Conservation (phyloP, 2,797 vertebrate species). For the Hephaestus fuliginosus region DNA sequence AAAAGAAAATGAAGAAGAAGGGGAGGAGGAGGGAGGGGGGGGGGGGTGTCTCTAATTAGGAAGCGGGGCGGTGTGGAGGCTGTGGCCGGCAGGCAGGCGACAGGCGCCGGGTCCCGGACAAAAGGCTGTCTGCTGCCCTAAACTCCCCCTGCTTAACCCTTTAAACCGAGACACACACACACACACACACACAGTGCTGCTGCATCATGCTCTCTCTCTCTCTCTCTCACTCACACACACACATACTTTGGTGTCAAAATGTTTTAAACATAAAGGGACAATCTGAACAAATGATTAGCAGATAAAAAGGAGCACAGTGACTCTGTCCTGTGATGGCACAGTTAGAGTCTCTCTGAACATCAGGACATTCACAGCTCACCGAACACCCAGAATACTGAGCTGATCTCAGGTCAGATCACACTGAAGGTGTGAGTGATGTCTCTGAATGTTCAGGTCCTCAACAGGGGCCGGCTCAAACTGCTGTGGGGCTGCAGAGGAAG, state of each 20-base stretch:
- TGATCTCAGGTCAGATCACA: background rate
- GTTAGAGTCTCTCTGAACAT: background rate
- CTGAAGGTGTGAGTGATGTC: too few species aligned
- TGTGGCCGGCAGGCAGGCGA: slow-evolving; percentile 86
- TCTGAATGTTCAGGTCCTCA: background rate
- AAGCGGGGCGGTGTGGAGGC: slow-evolving; percentile 82
- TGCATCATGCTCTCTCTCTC: slow-evolving; percentile 16
- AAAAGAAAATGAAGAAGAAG: slow-evolving; percentile 81
- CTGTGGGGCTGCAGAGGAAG: slow-evolving; percentile 53
- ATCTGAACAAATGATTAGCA: background rate
- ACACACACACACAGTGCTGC: slow-evolving; percentile 48
- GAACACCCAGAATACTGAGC: background rate
- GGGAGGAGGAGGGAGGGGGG: slow-evolving; percentile 39
- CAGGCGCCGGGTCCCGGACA: slow-evolving; percentile 87
- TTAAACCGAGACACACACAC: slow-evolving; percentile 75
- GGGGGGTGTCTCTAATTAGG: slow-evolving; percentile 81
- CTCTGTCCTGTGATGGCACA: too few species aligned
- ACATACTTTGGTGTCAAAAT: slow-evolving; percentile 13
- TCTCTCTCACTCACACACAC: slow-evolving; percentile 5
- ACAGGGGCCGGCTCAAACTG: slow-evolving; percentile 22
- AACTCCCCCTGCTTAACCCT: slow-evolving; percentile 87
- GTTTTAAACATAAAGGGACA: slow-evolving; percentile 1
- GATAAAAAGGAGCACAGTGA: background rate
- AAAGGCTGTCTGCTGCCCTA: slow-evolving; percentile 88
- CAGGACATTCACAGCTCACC: background rate